Evolutionary conservation across 2,113 vertebrate genomes (phyloP).

Genomic region (Romanogobio albipinnatus): DNA sequence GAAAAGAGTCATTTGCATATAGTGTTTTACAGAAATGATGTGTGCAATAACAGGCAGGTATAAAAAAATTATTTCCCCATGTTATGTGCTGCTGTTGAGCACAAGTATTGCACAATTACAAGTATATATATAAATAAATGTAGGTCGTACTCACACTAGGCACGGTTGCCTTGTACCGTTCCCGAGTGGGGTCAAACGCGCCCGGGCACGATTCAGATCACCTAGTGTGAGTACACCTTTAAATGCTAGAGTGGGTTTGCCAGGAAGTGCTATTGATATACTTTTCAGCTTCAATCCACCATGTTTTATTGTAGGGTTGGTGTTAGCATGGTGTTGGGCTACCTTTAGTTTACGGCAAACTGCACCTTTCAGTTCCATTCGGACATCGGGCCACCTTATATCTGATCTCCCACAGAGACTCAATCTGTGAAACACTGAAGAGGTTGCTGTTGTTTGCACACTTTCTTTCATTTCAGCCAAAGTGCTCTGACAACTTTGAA

Average conservation of each 20-base stretch:
- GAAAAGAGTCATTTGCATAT: neutral
- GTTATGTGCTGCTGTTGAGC: too few relatives aligned
- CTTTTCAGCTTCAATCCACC: neutral
- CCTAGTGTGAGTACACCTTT: too few relatives aligned
- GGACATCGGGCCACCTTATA: neutral
- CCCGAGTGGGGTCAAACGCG: too few relatives aligned
- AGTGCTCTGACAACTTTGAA: neutral
- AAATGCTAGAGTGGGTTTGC: neutral
- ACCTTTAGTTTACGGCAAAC: neutral
- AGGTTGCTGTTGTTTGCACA: neutral
- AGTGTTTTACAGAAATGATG: neutral
- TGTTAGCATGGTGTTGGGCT: neutral
- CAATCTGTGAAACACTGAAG: neutral
- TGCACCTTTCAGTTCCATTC: neutral
- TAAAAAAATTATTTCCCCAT: too few relatives aligned
- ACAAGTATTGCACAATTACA: too few relatives aligned
- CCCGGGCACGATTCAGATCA: too few relatives aligned
- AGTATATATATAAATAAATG: too few relatives aligned
- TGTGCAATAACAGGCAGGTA: neutral
- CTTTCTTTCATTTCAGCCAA: neutral
- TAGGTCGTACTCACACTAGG: too few relatives aligned
- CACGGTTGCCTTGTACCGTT: too few relatives aligned
- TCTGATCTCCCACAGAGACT: neutral
- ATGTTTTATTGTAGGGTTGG: neutral
- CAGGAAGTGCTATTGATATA: neutral